Conservation (phyloP, 2,113 vertebrate genomes). For the Pardalotus punctatus region DNA sequence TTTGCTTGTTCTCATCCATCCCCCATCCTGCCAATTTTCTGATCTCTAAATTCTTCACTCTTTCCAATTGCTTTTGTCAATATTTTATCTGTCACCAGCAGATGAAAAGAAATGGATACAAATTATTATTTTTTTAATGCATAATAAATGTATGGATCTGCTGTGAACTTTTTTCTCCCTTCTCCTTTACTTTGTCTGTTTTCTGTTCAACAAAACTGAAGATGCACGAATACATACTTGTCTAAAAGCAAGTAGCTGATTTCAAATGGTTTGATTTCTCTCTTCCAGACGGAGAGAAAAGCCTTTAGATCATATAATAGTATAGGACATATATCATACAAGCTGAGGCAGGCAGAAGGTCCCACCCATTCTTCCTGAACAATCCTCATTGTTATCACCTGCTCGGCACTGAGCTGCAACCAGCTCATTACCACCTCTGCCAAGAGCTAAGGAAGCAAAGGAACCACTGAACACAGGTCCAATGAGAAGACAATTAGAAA, state of each 20-base stretch:
- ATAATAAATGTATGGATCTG: not conserved
- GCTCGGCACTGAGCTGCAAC: slow-evolving; percentile 23
- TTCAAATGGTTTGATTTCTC: slow-evolving; percentile 5
- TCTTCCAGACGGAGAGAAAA: slow-evolving; percentile 27
- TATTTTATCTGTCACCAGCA: not conserved
- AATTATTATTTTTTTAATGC: not conserved
- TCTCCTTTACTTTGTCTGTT: not conserved
- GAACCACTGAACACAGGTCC: slow-evolving; percentile 31
- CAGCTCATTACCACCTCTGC: slow-evolving; percentile 34
- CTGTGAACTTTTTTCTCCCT: not conserved
- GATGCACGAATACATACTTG: not conserved
- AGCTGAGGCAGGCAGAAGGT: slow-evolving; percentile 47
- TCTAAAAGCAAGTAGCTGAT: slow-evolving; percentile 4
- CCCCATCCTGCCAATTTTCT: not conserved
- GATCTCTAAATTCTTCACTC: not conserved
- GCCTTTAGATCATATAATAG: slow-evolving; percentile 28
- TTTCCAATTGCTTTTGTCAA: not conserved
- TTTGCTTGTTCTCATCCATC: not conserved
- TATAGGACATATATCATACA: slow-evolving; percentile 28
- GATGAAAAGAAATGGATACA: not conserved
- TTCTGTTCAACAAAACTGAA: not conserved
- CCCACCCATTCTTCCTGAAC: slow-evolving; percentile 59
- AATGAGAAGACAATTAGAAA: slow-evolving; percentile 35
- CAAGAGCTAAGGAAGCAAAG: slow-evolving; percentile 47
- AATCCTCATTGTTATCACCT: slow-evolving; percentile 57